Base-by-base conservation (phyloP, 2,888 invertebrate genomes). In the Hyposoter didymator region DNA sequence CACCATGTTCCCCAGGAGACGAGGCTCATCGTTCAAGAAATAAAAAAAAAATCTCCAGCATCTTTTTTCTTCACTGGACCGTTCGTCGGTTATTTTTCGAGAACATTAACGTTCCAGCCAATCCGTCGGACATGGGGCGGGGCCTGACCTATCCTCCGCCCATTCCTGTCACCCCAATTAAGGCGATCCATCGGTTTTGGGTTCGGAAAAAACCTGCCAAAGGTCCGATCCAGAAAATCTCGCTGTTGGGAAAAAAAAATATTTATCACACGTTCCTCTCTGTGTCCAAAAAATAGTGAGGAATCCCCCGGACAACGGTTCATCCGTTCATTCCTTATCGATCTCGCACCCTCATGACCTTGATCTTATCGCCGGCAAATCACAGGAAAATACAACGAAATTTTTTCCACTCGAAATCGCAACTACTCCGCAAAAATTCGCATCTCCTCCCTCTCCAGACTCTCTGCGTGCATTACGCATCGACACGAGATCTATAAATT, bases 401-500 rank as follows among this genome's bases (percentile, higher is more conserved):
- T 55, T 28, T 55, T 55, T 35, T 35, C 5, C 6, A 1, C 35
- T 55, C 22, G 5, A 22, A 55, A 22, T 28, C 12, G 12, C 3
- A 35, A 22, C 55, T 12, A 2, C 22, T 12, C 55, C 2, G 12
- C 22, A 0, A 55, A 55, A 22, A 55, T 22, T 1, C 12, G 3
- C 1, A 22, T 28, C 28, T 28, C 14, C 59, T 59, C 5, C 35
- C 0, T 5, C 12, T 4, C n/a, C n/a, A 28, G 59, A 59, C 59
- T 28, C 59, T 28, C 28, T 55, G 55, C 28, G 28, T 22, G 14
- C 28, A 59, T 28, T 28, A 55, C 28, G 28, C 28, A 78, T 59
- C 28, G n/a, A 8, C n/a, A 28, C 49, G 45, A 55, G 69, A 78
- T 39, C 22, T 70, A 78, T 82, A 47, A 78, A 82, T 84, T 82